Evolutionary conservation across 2,888 invertebrate genomes (phyloP).

Genomic region (Epicampocera succincta): DNA sequence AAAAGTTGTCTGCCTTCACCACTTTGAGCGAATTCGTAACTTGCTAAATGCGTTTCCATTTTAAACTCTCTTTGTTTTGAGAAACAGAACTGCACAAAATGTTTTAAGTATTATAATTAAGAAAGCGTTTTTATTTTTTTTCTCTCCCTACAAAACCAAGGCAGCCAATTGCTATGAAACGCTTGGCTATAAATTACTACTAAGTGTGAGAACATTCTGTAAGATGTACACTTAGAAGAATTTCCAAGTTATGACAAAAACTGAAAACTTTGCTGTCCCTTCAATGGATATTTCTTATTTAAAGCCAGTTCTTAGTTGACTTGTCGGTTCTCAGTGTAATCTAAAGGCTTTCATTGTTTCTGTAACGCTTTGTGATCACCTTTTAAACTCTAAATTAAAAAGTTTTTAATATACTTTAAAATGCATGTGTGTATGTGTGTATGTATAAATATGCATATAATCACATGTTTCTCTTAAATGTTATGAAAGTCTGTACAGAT

Average conservation of each 20-base stretch:
- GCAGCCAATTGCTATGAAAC: slow-evolving; percentile 18
- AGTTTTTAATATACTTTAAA: slow-evolving; percentile 3
- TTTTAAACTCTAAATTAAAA: slow-evolving; percentile 4
- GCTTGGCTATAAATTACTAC: slow-evolving; percentile 30
- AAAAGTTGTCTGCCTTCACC: not conserved
- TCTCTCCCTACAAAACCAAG: slow-evolving; percentile 18
- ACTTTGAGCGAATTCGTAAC: slow-evolving; percentile 5
- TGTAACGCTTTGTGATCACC: not conserved
- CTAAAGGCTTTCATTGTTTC: too few relatives aligned
- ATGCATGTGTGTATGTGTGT: not conserved
- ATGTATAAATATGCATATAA: slow-evolving; percentile 4
- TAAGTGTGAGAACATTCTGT: slow-evolving; percentile 13
- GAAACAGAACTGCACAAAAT: not conserved
- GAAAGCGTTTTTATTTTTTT: not conserved
- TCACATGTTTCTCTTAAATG: slow-evolving; percentile 14
- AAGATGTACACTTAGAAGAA: slow-evolving; percentile 31
- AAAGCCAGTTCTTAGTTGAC: too few relatives aligned
- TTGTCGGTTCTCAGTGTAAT: too few relatives aligned
- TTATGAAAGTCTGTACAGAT: slow-evolving; percentile 41
- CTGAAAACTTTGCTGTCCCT: too few relatives aligned
- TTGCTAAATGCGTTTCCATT: not conserved
- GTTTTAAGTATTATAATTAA: slow-evolving; percentile 44
- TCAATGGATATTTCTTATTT: too few relatives aligned
- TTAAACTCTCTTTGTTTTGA: slow-evolving; percentile 28
- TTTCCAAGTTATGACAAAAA: not conserved